Conservation (phyloP, 2,888 invertebrate genomes). For the Cacoxenus indagator region DNA sequence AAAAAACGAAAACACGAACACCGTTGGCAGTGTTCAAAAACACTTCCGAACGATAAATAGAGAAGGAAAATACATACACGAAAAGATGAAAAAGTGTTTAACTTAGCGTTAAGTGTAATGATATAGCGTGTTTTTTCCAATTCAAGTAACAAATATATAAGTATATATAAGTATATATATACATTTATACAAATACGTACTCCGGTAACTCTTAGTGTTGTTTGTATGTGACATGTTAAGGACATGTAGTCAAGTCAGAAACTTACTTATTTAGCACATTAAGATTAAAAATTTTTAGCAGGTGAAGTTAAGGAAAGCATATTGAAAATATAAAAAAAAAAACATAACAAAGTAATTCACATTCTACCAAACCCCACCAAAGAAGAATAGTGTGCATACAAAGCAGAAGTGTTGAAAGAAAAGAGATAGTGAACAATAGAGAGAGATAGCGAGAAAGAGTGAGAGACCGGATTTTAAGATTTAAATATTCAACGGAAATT, state of each 20-base stretch:
- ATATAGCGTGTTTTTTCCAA: background rate
- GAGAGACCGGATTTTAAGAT: too few relatives aligned
- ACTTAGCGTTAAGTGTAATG: background rate
- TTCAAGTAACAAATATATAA: background rate
- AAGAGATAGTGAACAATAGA: background rate
- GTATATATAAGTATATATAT: background rate
- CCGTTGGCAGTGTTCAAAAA: background rate
- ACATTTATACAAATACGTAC: background rate
- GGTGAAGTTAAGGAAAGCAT: background rate
- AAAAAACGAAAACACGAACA: background rate
- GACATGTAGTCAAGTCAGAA: background rate
- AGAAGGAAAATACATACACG: background rate
- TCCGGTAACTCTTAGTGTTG: slow-evolving; percentile 5
- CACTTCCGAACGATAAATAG: background rate
- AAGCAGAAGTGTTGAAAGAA: background rate
- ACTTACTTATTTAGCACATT: too few relatives aligned
- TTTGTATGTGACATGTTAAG: background rate
- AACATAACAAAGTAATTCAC: background rate
- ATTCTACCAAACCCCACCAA: background rate
- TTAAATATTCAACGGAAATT: too few relatives aligned
- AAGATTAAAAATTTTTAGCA: too few relatives aligned
- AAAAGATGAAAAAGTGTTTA: background rate
- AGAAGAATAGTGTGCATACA: background rate
- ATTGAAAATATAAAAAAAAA: background rate
- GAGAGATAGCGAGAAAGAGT: background rate